Conservation (phyloP, 2,113 vertebrate species). For the Promerops cafer region DNA sequence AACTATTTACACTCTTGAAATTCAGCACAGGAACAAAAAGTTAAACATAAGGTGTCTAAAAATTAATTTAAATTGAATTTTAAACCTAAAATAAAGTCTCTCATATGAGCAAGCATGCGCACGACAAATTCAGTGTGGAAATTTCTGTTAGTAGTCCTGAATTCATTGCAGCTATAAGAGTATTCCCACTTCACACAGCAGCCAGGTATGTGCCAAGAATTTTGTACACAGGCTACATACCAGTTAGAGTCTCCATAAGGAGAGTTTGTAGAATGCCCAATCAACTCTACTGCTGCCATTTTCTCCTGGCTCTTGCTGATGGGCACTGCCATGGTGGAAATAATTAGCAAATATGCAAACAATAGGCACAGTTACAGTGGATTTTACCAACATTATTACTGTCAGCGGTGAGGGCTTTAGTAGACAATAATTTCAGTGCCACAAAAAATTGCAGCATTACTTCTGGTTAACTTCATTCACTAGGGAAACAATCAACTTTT, state of each 20-base stretch:
- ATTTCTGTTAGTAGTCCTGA: neutral
- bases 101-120: neutral
- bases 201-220: neutral
- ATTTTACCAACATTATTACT: neutral
- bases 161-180: neutral
- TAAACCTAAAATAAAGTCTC: neutral
- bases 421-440: neutral
- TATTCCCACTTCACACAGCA: neutral
- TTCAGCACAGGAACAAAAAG: neutral
- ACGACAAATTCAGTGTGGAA: neutral
- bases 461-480: slow-evolving; percentile 48
- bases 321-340: neutral
- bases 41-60: neutral
- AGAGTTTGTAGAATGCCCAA: neutral
- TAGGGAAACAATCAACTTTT: slow-evolving; percentile 39
- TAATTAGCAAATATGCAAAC: slow-evolving; percentile 5
- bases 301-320: neutral
- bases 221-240: neutral
- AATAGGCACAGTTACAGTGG: neutral
- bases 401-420: neutral
- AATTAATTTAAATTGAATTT: neutral
- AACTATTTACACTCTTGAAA: neutral
- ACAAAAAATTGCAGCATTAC: slow-evolving; percentile 36
- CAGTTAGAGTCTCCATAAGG: neutral
- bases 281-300: neutral